phyloP scores from a whole-genome alignment of 2,113 vertebrate species.

The Strix uralensis region DNA sequence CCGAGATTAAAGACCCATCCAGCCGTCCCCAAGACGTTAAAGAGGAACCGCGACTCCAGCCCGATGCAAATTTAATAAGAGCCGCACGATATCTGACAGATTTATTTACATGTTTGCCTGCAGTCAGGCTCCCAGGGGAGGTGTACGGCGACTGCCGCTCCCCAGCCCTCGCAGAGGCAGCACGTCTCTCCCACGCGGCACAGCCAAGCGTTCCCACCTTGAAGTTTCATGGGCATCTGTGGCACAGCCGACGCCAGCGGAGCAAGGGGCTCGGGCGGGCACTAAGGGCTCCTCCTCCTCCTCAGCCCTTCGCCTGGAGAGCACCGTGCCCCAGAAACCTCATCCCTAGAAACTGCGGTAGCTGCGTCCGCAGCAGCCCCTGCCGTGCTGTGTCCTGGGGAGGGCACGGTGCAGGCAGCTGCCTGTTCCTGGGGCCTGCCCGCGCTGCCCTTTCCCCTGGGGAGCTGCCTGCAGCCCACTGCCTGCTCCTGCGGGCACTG shows the following conservation, averaged over 20 bases:
- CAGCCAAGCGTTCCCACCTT: neutral
- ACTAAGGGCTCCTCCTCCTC: neutral
- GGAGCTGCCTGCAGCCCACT: neutral
- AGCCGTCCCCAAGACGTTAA: neutral
- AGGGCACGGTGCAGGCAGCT: neutral
- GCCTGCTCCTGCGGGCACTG: neutral
- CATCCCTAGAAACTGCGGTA: neutral
- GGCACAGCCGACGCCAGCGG: rapidly evolving
- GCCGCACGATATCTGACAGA: neutral
- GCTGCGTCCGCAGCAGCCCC: neutral
- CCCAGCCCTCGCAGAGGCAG: neutral
- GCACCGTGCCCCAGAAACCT: neutral
- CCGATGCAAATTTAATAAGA: neutral
- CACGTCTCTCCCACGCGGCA: neutral
- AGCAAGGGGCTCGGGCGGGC: neutral
- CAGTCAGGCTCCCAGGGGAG: neutral
- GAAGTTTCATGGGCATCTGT: neutral
- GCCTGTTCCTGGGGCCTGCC: neutral
- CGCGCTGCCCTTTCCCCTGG: neutral
- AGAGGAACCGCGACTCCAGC: neutral
- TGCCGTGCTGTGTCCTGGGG: neutral
- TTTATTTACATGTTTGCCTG: neutral
- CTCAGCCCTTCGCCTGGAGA: neutral
- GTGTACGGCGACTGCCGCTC: neutral
- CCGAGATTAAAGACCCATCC: neutral